These are phyloP conservation scores for Sisyra nigra DNA, from an alignment of 2,888 invertebrate genomes.

Conservation along the genomic window DNA sequence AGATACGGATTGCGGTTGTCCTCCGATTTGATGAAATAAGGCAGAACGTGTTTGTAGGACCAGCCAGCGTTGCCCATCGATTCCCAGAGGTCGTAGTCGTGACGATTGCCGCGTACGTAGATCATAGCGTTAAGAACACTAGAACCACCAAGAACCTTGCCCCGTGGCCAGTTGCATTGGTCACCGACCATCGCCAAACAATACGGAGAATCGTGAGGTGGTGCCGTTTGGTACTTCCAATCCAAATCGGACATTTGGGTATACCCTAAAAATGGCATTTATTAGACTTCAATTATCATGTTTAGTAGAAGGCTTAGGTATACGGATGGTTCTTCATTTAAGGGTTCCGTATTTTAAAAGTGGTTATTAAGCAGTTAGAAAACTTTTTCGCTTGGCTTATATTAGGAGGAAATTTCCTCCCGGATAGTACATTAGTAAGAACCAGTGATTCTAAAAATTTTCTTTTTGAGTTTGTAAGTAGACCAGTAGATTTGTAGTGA, in stretches of 20 bases:
- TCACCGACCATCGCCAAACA: conserved; percentile 78
- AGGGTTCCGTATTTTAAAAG: too few relatives aligned
- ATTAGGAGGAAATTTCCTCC: too few relatives aligned
- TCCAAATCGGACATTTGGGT: conserved; percentile 74
- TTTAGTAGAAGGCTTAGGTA: too few relatives aligned
- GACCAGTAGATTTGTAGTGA: too few relatives aligned
- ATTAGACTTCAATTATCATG: too few relatives aligned
- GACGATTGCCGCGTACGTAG: conserved; percentile 73
- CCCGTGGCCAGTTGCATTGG: conserved; percentile 82
- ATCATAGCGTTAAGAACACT: conserved; percentile 86
- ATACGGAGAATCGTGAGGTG: conserved; percentile 58
- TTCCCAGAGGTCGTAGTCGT: conserved; percentile 81
- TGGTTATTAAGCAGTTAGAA: too few relatives aligned
- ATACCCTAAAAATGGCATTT: conserved; percentile 38
- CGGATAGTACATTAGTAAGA: too few relatives aligned
- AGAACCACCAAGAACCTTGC: conserved; percentile 78
- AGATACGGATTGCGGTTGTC: conserved; percentile 76
- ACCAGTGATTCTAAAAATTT: too few relatives aligned
- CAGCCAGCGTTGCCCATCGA: conserved; percentile 70
- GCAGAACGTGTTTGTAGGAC: conserved; percentile 66
- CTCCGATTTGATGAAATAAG: conserved; percentile 76
- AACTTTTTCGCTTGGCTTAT: too few relatives aligned
- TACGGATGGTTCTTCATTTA: too few relatives aligned
- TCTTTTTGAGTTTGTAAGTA: too few relatives aligned
- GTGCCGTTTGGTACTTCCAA: conserved; percentile 84